These are phyloP conservation scores for Salticus scenicus DNA, from an alignment of 2,888 invertebrate species.

Conservation along the genomic window DNA sequence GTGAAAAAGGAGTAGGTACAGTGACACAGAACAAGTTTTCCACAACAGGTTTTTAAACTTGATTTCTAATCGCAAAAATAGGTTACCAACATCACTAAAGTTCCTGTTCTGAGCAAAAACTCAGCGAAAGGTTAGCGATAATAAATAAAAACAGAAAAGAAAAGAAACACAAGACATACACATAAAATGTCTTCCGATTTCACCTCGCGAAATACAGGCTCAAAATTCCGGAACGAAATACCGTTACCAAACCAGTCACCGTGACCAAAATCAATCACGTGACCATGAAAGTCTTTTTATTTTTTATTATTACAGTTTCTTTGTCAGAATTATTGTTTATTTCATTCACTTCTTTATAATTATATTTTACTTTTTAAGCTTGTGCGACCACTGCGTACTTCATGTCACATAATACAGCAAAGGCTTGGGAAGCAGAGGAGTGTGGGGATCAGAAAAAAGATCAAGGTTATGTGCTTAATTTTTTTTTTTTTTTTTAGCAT, in stretches of 20 bases:
- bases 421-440: too few species aligned
- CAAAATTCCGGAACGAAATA: constrained; percentile 10
- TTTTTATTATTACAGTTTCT: too few species aligned
- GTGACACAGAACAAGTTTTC: constrained; percentile 27
- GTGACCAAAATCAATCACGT: constrained; percentile 49
- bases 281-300: constrained; percentile 9
- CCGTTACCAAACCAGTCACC: constrained; percentile 43
- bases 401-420: too few species aligned
- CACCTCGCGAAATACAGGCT: not conserved
- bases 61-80: constrained; percentile 11
- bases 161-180: not conserved
- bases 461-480: too few species aligned
- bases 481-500: too few species aligned
- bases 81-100: constrained; percentile 23
- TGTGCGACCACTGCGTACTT: too few species aligned
- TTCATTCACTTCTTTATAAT: not conserved
- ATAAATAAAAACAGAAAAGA: not conserved
- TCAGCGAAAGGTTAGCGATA: not conserved
- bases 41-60: constrained; percentile 25
- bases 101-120: not conserved
- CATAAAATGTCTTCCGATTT: constrained; percentile 35
- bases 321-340: too few species aligned
- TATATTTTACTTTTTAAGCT: not conserved
- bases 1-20: too few species aligned
- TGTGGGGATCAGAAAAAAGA: too few species aligned